phyloP scores from a whole-genome alignment of 2,888 invertebrate genomes.

The Drosophila kuntzei region DNA sequence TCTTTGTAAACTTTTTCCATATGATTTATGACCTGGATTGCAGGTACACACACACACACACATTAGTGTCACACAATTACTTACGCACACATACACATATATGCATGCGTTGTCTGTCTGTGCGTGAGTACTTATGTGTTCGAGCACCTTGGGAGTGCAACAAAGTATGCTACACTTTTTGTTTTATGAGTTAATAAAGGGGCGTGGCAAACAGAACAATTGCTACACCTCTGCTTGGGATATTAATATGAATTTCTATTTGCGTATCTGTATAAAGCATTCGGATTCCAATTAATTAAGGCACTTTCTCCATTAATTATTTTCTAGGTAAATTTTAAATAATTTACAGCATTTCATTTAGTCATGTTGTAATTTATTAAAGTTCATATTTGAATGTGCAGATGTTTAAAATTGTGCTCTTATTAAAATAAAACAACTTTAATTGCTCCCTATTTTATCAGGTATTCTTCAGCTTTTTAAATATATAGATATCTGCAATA shows the following conservation, averaged over 20 bases:
- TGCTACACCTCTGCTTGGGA: neutral
- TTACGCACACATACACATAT: slow-evolving; percentile 29
- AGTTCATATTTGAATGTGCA: no score
- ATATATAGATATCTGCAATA: no score
- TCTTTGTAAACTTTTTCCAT: slow-evolving; percentile 74
- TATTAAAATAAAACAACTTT: no score
- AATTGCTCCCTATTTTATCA: no score
- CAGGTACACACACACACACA: slow-evolving; percentile 33
- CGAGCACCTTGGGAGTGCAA: slow-evolving; percentile 47
- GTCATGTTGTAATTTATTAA: no score
- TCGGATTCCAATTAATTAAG: neutral
- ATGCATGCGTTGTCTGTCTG: slow-evolving; percentile 4
- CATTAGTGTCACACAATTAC: slow-evolving; percentile 49
- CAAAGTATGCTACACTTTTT: slow-evolving; percentile 70
- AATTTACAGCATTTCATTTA: no score
- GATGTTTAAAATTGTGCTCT: no score
- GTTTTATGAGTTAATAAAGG: slow-evolving; percentile 64
- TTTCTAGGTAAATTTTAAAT: no score
- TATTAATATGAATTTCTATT: slow-evolving; percentile 3
- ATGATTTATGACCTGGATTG: slow-evolving; percentile 80
- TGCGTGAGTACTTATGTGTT: slow-evolving; percentile 22
- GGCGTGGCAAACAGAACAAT: slow-evolving; percentile 36
- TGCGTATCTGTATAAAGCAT: no score
- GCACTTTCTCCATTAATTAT: neutral
- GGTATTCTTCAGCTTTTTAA: no score